These are phyloP conservation scores for Lasioglossum albipes DNA, from an alignment of 1,140 invertebrate genomes.

Conservation along the genomic window DNA sequence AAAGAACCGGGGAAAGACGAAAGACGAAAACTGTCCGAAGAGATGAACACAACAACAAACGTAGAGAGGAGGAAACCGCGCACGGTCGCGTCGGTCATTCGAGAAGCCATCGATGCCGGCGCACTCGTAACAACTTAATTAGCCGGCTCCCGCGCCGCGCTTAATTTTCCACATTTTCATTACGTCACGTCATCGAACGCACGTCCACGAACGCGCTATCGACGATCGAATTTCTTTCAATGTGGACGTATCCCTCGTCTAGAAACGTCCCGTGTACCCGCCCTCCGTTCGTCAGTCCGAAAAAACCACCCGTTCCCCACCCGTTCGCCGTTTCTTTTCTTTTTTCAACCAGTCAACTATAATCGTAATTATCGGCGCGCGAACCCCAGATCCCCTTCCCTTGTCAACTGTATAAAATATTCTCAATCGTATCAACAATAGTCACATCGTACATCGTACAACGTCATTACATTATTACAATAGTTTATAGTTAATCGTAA, in stretches of 20 bases:
- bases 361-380: slow-evolving; percentile 32
- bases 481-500: slow-evolving; percentile 78
- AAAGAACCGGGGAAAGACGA: neutral
- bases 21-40: neutral
- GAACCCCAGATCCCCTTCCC: slow-evolving; percentile 34
- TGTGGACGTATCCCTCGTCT: slow-evolving; percentile 27
- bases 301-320: slow-evolving; percentile 36
- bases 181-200: neutral
- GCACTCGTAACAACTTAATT: slow-evolving; percentile 52
- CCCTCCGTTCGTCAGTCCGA: slow-evolving; percentile 11
- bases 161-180: neutral
- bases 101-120: slow-evolving; percentile 39
- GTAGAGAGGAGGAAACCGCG: neutral
- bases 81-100: neutral
- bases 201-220: slow-evolving; percentile 38
- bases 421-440: slow-evolving; percentile 80
- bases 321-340: neutral
- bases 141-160: neutral
- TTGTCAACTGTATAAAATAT: slow-evolving; percentile 80
- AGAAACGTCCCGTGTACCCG: slow-evolving; percentile 15
- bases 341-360: no score
- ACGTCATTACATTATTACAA: slow-evolving; percentile 78
- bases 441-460: slow-evolving; percentile 78
- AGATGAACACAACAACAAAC: neutral
- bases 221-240: slow-evolving; percentile 36